Percentiles rank a stretch among this genome's conserved stretches.
Conservation (phyloP, 1,140 invertebrate genomes). For the Galleria mellonella region DNA sequence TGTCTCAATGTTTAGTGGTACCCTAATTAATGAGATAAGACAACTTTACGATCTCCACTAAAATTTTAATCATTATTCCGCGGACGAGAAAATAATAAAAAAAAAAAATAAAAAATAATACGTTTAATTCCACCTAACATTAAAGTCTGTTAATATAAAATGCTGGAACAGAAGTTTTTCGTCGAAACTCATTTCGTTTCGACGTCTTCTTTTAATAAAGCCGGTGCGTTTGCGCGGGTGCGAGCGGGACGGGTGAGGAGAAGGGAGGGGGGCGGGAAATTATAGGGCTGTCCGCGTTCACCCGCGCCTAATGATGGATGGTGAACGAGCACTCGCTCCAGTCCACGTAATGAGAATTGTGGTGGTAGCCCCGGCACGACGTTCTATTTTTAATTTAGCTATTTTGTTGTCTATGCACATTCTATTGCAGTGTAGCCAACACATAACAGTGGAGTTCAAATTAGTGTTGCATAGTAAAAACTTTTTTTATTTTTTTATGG, state of each 20-base stretch:
- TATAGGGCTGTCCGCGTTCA: conserved; percentile 53
- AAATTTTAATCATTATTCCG: conserved; percentile 8
- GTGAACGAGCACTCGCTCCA: conserved; percentile 25
- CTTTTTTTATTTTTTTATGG: too few species aligned
- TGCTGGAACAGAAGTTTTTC: conserved; percentile 26
- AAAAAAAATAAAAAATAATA: too few species aligned
- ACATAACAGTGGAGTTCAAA: too few species aligned
- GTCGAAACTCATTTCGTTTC: conserved; percentile 37
- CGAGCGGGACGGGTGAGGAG: conserved; percentile 20
- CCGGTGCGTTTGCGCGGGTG: conserved; percentile 7
- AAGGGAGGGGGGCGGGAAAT: conserved; percentile 35
- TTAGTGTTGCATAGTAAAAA: too few species aligned
- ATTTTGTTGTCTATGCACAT: too few species aligned
- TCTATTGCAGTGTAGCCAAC: too few species aligned
- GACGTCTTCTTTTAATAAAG: conserved; percentile 48
- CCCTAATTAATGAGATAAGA: too few species aligned
- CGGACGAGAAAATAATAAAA: conserved; percentile 19
- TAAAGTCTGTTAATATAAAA: conserved; percentile 13
- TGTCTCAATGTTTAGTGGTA: too few species aligned
- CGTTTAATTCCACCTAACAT: conserved; percentile 25
- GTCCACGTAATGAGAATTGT: conserved; percentile 54
- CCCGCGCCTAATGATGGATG: conserved; percentile 58
- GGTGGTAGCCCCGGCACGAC: conserved; percentile 43
- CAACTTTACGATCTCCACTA: neutral
- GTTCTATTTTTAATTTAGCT: conserved; percentile 2